Percentiles rank a stretch among this genome's conserved stretches.
These are phyloP conservation scores for Orthosia incerta DNA, from an alignment of 2,888 invertebrate species.

Conservation along the genomic window DNA sequence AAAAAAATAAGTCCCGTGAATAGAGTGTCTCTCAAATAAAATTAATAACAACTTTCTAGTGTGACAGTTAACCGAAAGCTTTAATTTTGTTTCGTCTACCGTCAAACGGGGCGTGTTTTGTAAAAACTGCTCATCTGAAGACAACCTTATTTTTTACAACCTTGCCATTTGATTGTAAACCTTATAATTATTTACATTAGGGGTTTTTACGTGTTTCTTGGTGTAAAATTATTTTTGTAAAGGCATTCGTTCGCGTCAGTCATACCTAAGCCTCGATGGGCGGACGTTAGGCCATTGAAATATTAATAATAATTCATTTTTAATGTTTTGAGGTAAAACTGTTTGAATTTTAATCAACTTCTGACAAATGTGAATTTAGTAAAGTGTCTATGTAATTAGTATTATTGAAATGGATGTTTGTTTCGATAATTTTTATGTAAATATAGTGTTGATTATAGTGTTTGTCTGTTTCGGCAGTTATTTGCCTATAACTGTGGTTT, in stretches of 20 bases:
- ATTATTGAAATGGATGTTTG: slow-evolving; percentile 49
- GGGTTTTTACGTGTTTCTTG: neutral
- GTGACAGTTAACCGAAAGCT: slow-evolving; percentile 82
- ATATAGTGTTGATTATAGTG: slow-evolving; percentile 52
- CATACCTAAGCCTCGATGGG: slow-evolving; percentile 79
- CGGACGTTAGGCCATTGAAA: slow-evolving; percentile 76
- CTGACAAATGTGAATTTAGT: slow-evolving; percentile 55
- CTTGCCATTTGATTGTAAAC: slow-evolving; percentile 13
- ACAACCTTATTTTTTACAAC: slow-evolving; percentile 56
- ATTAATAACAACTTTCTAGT: slow-evolving; percentile 80
- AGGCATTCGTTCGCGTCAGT: slow-evolving; percentile 75
- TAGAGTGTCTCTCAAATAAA: slow-evolving; percentile 70
- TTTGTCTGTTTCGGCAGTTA: neutral
- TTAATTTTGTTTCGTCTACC: slow-evolving; percentile 77
- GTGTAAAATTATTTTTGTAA: slow-evolving; percentile 59
- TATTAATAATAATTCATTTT: slow-evolving; percentile 68
- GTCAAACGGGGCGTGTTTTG: slow-evolving; percentile 75
- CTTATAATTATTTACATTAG: accelerated
- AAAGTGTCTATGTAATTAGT: slow-evolving; percentile 58
- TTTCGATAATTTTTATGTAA: slow-evolving; percentile 54
- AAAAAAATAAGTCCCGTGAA: slow-evolving; percentile 48
- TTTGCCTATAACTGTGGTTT: slow-evolving; percentile 22
- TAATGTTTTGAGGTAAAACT: slow-evolving; percentile 67
- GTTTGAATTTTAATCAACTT: slow-evolving; percentile 66
- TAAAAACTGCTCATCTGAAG: slow-evolving; percentile 70